These are phyloP conservation scores for Matsumyia berberina DNA, from an alignment of 2,888 invertebrate genomes.

Conservation along the genomic window DNA sequence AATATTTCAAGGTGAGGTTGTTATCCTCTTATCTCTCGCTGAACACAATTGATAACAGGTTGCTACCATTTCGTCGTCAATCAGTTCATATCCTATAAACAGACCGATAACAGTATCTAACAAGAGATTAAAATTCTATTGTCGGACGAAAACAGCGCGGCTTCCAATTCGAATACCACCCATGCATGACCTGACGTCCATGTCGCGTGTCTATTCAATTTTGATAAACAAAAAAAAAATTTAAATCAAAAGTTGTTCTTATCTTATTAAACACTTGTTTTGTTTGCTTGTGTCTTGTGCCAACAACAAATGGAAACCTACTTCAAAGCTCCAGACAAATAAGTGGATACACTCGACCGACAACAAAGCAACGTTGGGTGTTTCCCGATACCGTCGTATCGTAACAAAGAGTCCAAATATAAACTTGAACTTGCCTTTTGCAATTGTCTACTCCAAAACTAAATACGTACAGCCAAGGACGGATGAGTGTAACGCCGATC, in stretches of 20 bases:
- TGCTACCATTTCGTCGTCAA: neutral
- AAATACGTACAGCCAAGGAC: neutral
- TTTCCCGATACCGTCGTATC: neutral
- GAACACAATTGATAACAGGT: neutral
- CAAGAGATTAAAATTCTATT: neutral
- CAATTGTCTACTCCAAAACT: neutral
- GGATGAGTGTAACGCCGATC: neutral
- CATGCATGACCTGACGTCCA: neutral
- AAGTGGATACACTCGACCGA: neutral
- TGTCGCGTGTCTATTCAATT: neutral
- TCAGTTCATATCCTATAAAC: neutral
- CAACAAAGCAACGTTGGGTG: neutral
- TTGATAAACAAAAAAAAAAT: neutral
- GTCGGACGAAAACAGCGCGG: neutral
- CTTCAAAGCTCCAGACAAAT: neutral
- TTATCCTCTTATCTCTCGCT: neutral
- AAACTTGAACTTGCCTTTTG: constrained; percentile 1
- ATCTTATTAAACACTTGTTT: neutral
- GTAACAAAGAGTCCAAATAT: neutral
- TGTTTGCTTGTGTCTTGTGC: neutral
- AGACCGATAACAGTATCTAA: neutral
- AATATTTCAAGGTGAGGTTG: neutral
- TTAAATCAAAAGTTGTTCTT: neutral
- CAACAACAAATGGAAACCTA: neutral
- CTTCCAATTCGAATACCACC: neutral